A percentile compares a stretch with the other conserved stretches of the same genome.
Conservation (phyloP, 2,113 vertebrate species). For the Donacobius atricapilla region DNA sequence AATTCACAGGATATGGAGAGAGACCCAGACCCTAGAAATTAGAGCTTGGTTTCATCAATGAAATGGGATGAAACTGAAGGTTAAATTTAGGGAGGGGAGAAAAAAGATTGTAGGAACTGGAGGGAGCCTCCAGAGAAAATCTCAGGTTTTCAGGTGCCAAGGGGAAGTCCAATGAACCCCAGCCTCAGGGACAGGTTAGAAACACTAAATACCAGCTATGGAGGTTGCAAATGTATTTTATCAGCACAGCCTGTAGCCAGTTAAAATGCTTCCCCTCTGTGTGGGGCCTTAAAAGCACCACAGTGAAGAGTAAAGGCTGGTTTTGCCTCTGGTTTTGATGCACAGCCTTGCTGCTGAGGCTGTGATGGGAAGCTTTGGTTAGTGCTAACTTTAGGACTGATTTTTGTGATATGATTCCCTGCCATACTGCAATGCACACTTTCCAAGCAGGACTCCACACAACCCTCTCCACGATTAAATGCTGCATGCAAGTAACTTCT, state of each 20-base stretch:
- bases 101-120: background rate
- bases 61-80: background rate
- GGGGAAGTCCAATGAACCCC: background rate
- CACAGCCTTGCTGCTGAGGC: background rate
- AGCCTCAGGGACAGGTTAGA: background rate
- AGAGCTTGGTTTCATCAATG: background rate
- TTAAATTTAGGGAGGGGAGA: accelerated
- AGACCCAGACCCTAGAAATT: background rate
- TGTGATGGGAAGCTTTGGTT: background rate
- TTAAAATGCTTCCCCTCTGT: background rate
- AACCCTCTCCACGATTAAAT: accelerated
- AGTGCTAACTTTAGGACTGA: background rate
- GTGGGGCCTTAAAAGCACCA: background rate
- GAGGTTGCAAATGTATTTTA: background rate
- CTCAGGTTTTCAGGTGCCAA: background rate
- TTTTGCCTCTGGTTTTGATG: background rate
- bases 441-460: background rate
- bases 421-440: background rate
- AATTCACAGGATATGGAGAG: background rate
- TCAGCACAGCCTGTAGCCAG: background rate
- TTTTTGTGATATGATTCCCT: background rate
- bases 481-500: background rate
- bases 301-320: background rate
- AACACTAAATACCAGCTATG: background rate
- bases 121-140: background rate